phyloP scores from a whole-genome alignment of 2,797 vertebrate species.

The Notolepis coatsorum region DNA sequence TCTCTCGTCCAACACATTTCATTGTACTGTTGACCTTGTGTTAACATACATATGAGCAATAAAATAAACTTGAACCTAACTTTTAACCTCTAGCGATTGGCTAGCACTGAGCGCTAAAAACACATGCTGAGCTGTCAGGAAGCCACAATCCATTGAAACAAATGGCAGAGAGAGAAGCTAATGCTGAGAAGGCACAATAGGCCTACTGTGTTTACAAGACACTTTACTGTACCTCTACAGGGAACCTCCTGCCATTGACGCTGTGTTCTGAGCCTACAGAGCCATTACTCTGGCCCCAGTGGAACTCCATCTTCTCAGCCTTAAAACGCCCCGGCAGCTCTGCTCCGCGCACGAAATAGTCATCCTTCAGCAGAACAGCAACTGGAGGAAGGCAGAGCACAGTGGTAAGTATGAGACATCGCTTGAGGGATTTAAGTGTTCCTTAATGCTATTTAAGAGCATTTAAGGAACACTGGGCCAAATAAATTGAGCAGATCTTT shows the following conservation, averaged over 20 bases:
- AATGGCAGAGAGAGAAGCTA: too few relatives aligned
- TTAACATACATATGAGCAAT: too few relatives aligned
- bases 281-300: slow-evolving; percentile 96
- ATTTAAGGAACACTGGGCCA: background rate
- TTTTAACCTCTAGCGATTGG: too few relatives aligned
- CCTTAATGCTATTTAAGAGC: background rate
- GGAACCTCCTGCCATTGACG: slow-evolving; percentile 92
- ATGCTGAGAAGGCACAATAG: too few relatives aligned
- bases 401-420: background rate
- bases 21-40: too few relatives aligned
- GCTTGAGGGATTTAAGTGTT: too few relatives aligned
- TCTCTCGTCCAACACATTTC: too few relatives aligned
- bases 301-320: slow-evolving; percentile 98
- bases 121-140: too few relatives aligned
- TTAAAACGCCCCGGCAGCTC: slow-evolving; percentile 96
- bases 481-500: background rate
- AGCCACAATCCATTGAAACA: too few relatives aligned
- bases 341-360: slow-evolving; percentile 95
- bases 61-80: too few relatives aligned
- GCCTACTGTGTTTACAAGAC: too few relatives aligned
- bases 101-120: too few relatives aligned
- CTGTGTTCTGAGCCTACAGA: slow-evolving; percentile 97
- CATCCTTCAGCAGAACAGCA: slow-evolving; percentile 94
- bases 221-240: slow-evolving; percentile 86
- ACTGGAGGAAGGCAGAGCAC: slow-evolving; percentile 76